Percentiles rank a stretch among this genome's conserved stretches.
These are phyloP conservation scores for Chlorodrepanis virens DNA, from an alignment of 2,113 vertebrate genomes.

Conservation along the genomic window DNA sequence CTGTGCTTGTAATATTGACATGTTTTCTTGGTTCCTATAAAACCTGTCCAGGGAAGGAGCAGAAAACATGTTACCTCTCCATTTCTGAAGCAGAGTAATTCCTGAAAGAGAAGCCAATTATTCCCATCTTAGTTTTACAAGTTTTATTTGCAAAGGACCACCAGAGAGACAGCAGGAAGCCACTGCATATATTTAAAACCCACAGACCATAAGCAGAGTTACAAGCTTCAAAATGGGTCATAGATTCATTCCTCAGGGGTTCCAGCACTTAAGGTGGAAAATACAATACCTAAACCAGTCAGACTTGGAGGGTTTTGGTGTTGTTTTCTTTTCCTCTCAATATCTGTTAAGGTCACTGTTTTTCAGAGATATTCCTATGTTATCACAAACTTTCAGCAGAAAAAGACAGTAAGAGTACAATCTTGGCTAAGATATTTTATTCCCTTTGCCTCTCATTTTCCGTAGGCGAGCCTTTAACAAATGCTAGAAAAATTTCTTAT, in stretches of 20 bases:
- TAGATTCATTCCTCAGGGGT: background rate
- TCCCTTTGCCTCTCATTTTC: background rate
- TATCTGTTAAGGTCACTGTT: background rate
- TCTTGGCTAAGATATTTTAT: background rate
- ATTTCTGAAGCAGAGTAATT: background rate
- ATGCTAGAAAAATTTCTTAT: background rate
- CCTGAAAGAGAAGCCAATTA: background rate
- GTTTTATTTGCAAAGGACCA: background rate
- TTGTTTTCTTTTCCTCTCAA: background rate
- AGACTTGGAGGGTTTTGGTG: background rate
- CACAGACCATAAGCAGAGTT: background rate
- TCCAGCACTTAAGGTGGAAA: background rate
- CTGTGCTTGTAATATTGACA: background rate
- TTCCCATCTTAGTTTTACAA: background rate
- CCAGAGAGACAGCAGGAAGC: background rate
- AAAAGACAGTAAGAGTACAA: background rate
- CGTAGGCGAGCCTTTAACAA: background rate
- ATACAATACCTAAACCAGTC: background rate
- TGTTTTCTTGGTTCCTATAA: background rate
- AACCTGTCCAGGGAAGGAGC: background rate
- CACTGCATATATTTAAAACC: background rate
- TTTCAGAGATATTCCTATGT: background rate
- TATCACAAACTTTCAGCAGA: background rate
- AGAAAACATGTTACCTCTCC: background rate
- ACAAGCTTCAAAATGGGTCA: background rate